A percentile compares a stretch with the other conserved stretches of the same genome.
Conservation (phyloP, 2,113 vertebrate species). For the Lipophrys pholis region DNA sequence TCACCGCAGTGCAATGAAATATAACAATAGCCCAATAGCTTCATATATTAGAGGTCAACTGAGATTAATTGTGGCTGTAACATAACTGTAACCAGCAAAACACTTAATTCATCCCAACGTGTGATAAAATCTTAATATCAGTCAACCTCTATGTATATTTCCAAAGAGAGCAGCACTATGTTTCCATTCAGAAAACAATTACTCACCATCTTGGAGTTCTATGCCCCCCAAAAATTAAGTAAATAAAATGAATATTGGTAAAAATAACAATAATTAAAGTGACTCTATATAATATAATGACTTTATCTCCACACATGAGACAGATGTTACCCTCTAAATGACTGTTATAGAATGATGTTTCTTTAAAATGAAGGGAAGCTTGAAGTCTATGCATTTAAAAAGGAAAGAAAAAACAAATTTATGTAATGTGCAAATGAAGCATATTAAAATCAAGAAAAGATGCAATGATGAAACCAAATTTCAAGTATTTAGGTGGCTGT, state of each 20-base stretch:
- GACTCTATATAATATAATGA: constrained; percentile 74
- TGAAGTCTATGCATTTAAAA: too few species aligned
- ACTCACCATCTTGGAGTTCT: constrained; percentile 87
- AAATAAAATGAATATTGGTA: constrained; percentile 5
- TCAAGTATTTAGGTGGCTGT: constrained; percentile 6
- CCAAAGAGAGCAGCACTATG: constrained; percentile 73
- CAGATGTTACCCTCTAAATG: constrained; percentile 27
- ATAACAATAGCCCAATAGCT: constrained; percentile 83
- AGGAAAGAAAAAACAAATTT: constrained; percentile 17
- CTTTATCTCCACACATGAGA: constrained; percentile 55
- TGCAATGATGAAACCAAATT: constrained; percentile 47
- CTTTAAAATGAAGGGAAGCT: constrained; percentile 31
- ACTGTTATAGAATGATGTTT: constrained; percentile 13
- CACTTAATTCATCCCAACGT: constrained; percentile 2
- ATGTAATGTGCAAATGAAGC: constrained; percentile 35
- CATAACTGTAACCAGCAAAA: background rate
- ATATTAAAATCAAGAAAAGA: constrained; percentile 23
- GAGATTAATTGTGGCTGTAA: constrained; percentile 69
- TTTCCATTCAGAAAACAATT: constrained; percentile 68
- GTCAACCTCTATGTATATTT: constrained; percentile 84
- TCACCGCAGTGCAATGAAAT: constrained; percentile 24
- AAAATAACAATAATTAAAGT: constrained; percentile 63
- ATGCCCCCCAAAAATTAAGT: constrained; percentile 59
- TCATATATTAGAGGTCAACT: constrained; percentile 85
- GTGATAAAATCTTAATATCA: constrained; percentile 73